Conservation (phyloP, 2,113 vertebrate genomes). For the Lota lota region DNA sequence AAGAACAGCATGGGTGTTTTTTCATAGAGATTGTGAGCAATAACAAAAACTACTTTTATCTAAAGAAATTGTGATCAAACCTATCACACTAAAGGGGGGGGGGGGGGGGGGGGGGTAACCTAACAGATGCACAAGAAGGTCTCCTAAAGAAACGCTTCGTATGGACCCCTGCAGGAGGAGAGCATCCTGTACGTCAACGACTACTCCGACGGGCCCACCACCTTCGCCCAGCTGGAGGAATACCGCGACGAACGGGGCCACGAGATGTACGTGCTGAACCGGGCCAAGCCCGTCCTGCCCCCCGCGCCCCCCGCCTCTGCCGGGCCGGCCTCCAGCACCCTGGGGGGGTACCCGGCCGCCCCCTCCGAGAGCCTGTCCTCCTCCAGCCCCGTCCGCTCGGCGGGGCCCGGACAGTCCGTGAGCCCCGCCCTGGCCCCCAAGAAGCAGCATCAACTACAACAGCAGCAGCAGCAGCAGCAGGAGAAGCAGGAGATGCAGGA, state of each 20-base stretch:
- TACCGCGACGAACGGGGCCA: conserved; percentile 83
- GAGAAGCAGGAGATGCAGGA: conserved; percentile 27
- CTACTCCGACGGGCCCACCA: conserved; percentile 87
- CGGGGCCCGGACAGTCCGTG: conserved; percentile 28
- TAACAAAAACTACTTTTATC: no score
- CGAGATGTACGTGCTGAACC: conserved; percentile 89
- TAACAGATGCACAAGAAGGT: no score
- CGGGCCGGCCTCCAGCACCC: conserved; percentile 46
- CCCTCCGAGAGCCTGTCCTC: conserved; percentile 55
- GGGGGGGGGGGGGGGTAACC: no score
- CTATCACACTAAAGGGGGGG: no score
- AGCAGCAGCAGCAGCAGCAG: conserved; percentile 24
- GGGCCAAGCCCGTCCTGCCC: conserved; percentile 78
- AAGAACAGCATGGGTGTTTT: no score
- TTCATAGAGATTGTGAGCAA: no score
- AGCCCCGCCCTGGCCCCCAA: conserved; percentile 45
- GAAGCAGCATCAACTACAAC: conserved; percentile 38
- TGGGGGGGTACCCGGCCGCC: conserved; percentile 39
- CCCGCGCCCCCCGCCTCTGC: conserved; percentile 47
- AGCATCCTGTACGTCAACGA: conserved; percentile 86
- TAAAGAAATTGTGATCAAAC: no score
- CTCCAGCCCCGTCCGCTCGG: conserved; percentile 49
- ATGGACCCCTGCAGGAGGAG: conserved; percentile 66
- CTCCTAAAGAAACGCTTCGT: no score
- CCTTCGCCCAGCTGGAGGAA: conserved; percentile 88